Evolutionary conservation across 2,113 vertebrate species (phyloP), one percentile per base, ranked within the genome.

Genomic region (Accipiter cooperii): DNA sequence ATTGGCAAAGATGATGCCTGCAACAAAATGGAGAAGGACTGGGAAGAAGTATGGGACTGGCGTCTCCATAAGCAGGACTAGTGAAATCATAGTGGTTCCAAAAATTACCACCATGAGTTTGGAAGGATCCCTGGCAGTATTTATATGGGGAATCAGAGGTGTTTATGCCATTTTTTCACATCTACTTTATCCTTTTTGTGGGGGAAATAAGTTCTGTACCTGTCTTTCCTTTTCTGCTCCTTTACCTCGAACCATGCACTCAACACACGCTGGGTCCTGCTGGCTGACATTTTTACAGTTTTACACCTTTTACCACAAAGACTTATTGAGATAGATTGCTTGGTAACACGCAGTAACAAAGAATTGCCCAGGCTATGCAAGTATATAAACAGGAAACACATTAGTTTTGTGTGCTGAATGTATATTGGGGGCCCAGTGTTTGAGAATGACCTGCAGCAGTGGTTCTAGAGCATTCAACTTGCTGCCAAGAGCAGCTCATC

Each of bases 1-100:
- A 21, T 90, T 96, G 49, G 84, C 95, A 93, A 98, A 89, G 52
- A 92, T 89, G 42, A 97, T 44, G 9, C 93, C 95, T 98, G 46
- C 36, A 66, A 38, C 9, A 46, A 87, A 68, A 68, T 42, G 57
- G 31, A 74, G 64, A 26, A 68, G 40, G 46, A 22, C 46, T 54
- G 13, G 14, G 22, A 24, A 73, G 60, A 66, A 64, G 4, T 24
- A 7, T 46, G 16, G n/a, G 34, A 51, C 17, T 65, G 38, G 13
- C 9, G 1, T 31, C 34, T 66, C 54, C 54, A 13, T 54, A n/a
- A 57, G 34, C 61, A 83, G 54, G 44, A 38, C 68, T 47, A 20
- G 29, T 70, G 44, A 54, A 79, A 34, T 46, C 1, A 0, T 22
- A 69, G 31, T n/a, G 3, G n/a, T 65, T 55, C 75, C 49, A 79